Evolutionary conservation across 2,797 vertebrate genomes (phyloP).

Genomic region (Todus mexicanus): DNA sequence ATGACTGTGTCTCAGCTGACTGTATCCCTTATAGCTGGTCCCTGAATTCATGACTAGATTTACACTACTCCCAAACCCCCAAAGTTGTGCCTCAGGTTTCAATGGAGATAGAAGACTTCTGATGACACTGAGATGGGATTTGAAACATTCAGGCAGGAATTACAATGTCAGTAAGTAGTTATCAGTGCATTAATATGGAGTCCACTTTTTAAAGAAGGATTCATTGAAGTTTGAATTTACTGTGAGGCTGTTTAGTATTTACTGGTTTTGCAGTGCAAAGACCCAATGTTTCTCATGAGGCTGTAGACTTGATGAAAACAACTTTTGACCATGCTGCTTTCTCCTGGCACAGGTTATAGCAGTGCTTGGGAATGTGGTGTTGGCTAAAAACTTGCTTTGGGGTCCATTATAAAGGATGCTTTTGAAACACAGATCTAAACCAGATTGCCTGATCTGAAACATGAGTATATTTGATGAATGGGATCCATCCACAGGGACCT

Average conservation of each 20-base stretch:
- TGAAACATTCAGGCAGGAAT: background rate
- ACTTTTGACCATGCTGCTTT: background rate
- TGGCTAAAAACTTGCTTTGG: background rate
- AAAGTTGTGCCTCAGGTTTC: background rate
- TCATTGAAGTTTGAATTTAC: background rate
- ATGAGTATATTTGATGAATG: background rate
- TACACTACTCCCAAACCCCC: background rate
- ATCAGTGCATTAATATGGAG: background rate
- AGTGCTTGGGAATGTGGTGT: fast-evolving
- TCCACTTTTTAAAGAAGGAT: background rate
- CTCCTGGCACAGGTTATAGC: background rate
- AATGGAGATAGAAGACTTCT: background rate
- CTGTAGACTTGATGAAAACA: background rate
- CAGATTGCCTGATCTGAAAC: background rate
- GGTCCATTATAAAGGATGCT: background rate
- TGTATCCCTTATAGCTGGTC: background rate
- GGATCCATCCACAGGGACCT: background rate
- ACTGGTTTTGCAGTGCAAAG: background rate
- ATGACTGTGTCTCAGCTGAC: background rate
- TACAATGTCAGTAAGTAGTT: too few relatives aligned
- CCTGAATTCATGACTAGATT: background rate
- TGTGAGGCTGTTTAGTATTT: background rate
- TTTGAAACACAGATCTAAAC: background rate
- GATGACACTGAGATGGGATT: background rate
- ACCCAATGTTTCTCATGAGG: background rate